These are phyloP conservation scores for Sinocyclocheilus anshuiensis DNA, from an alignment of 2,113 vertebrate genomes.

Conservation along the genomic window DNA sequence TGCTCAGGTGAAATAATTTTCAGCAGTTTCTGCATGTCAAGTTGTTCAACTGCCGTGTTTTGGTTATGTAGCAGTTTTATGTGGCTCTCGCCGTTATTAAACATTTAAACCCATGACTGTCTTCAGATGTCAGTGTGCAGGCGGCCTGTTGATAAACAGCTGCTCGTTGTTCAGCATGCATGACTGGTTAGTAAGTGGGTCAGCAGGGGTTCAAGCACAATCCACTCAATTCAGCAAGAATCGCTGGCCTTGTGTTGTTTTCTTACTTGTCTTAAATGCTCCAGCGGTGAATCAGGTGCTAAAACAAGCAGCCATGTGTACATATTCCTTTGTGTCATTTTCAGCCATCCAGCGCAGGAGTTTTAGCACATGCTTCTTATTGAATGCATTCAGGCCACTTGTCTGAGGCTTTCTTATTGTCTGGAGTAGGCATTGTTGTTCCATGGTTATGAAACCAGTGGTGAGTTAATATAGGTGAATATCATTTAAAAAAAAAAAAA, in stretches of 20 bases:
- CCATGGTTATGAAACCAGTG: not conserved
- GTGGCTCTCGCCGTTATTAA: not conserved
- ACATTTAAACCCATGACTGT: constrained; percentile 10
- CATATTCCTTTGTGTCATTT: not conserved
- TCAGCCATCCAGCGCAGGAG: not conserved
- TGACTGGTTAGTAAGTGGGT: constrained; percentile 71
- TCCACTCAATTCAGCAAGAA: constrained; percentile 7
- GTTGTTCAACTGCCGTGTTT: not conserved
- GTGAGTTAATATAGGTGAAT: not conserved
- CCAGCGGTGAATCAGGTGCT: not conserved
- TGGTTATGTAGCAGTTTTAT: not conserved
- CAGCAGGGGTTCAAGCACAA: constrained; percentile 59
- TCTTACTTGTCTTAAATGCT: not conserved
- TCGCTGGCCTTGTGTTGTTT: not conserved
- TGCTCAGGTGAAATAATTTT: not conserved
- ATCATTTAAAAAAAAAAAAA: too few species aligned
- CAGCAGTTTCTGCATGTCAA: not conserved
- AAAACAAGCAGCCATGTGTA: not conserved
- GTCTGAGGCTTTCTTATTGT: not conserved
- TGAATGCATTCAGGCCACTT: not conserved
- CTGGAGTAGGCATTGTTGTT: not conserved
- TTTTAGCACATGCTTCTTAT: too few species aligned
- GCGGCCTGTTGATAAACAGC: constrained; percentile 66
- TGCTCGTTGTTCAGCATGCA: constrained; percentile 68
- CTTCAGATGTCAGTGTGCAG: constrained; percentile 37